Conservation (phyloP, 2,888 invertebrate genomes). For the Julus scandinavius region DNA sequence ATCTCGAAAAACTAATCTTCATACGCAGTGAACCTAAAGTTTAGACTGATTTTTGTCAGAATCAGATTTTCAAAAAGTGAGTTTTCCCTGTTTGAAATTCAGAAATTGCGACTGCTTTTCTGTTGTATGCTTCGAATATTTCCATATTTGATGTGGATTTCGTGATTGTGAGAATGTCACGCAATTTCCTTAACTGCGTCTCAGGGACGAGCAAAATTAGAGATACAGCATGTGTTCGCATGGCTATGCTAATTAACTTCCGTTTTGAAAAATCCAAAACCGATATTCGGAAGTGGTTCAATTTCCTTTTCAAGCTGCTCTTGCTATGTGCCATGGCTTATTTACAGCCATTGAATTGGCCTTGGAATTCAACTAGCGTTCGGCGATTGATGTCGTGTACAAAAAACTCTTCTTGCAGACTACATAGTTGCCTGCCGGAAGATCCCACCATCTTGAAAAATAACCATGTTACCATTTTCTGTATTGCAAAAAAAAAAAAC, state of each 20-base stretch:
- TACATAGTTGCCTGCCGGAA: background rate
- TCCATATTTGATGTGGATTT: background rate
- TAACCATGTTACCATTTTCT: background rate
- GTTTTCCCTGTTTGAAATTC: too few relatives aligned
- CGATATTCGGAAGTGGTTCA: conserved; percentile 1
- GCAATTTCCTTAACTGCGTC: background rate
- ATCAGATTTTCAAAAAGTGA: too few relatives aligned
- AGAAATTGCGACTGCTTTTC: too few relatives aligned
- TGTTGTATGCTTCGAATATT: too few relatives aligned
- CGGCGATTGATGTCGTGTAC: background rate
- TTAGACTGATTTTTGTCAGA: too few relatives aligned
- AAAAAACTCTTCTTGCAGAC: too few relatives aligned
- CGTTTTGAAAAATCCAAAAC: background rate
- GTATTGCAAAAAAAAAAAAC: background rate
- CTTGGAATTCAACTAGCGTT: background rate
- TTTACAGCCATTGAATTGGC: background rate
- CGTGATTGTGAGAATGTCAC: background rate
- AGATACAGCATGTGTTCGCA: background rate
- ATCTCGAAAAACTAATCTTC: too few relatives aligned
- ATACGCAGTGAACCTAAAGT: too few relatives aligned
- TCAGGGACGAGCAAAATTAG: background rate
- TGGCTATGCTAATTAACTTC: background rate
- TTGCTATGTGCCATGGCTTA: background rate
- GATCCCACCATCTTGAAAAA: background rate
- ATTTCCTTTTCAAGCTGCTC: background rate